A percentile compares a stretch with the other conserved stretches of the same genome.
phyloP scores from a whole-genome alignment of 1,140 invertebrate species.

The Monochamus saltuarius region DNA sequence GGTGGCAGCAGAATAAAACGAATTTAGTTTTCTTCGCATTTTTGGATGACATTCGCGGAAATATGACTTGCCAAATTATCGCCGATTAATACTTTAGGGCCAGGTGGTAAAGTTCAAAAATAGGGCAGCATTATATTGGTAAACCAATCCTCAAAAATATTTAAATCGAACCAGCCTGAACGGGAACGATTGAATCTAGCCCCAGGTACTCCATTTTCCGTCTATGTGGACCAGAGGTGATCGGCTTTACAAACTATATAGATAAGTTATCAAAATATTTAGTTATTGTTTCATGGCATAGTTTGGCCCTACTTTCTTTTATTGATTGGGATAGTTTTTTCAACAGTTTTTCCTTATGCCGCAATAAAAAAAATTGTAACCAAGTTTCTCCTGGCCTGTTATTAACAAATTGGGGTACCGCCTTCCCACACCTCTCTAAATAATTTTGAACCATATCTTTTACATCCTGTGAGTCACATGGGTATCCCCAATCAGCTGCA shows the following conservation, averaged over 20 bases:
- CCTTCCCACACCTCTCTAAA: constrained; percentile 27
- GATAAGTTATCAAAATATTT: neutral
- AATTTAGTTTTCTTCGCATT: constrained; percentile 44
- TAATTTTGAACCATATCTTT: constrained; percentile 20
- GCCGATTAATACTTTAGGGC: constrained; percentile 22
- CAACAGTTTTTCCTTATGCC: constrained; percentile 34
- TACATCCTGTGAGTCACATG: constrained; percentile 25
- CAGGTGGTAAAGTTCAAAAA: constrained; percentile 10
- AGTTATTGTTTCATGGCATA: constrained; percentile 34
- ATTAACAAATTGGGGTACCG: constrained; percentile 33
- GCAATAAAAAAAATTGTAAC: constrained; percentile 37
- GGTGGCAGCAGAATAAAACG: constrained; percentile 48
- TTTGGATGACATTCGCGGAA: constrained; percentile 10
- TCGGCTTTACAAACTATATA: neutral
- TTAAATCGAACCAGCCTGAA: constrained; percentile 47
- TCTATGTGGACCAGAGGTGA: no score
- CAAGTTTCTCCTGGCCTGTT: constrained; percentile 45
- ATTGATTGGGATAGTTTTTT: constrained; percentile 41
- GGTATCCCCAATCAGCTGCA: constrained; percentile 28
- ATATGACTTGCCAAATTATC: constrained; percentile 25
- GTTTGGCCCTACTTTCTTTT: constrained; percentile 38
- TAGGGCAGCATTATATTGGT: constrained; percentile 20
- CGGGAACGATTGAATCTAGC: constrained; percentile 46
- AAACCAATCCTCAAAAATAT: constrained; percentile 50
- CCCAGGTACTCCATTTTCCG: constrained; percentile 40